These are phyloP conservation scores for Setipinna tenuifilis DNA, from an alignment of 2,797 vertebrate genomes.

Conservation along the genomic window DNA sequence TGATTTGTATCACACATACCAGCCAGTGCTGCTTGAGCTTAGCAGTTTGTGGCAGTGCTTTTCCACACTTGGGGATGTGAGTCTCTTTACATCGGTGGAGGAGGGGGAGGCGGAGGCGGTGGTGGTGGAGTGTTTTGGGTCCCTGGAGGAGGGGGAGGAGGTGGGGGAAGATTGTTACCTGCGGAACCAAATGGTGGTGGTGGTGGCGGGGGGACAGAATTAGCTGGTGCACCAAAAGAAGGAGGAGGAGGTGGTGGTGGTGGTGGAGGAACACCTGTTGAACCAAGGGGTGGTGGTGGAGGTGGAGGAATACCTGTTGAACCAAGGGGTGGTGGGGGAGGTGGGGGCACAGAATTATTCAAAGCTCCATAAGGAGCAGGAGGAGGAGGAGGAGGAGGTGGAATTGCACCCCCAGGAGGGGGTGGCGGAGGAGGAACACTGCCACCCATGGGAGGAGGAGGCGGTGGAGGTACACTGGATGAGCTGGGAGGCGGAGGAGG, in stretches of 20 bases:
- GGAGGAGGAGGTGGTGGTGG: slow-evolving; percentile 49
- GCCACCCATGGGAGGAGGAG: slow-evolving; percentile 23
- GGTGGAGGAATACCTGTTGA: slow-evolving; percentile 41
- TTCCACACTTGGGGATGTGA: neutral
- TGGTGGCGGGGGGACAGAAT: slow-evolving; percentile 44
- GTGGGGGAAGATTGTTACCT: slow-evolving; percentile 46
- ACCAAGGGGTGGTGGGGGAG: neutral
- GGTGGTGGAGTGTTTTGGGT: slow-evolving; percentile 39
- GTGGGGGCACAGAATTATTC: neutral
- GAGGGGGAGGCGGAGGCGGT: slow-evolving; percentile 34
- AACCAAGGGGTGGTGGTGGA: slow-evolving; percentile 13
- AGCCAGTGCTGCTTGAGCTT: no score
- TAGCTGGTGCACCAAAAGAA: slow-evolving; percentile 47
- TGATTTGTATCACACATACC: no score
- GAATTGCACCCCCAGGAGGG: slow-evolving; percentile 30
- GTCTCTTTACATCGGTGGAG: slow-evolving; percentile 11
- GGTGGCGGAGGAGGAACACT: slow-evolving; percentile 18
- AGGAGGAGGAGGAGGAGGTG: slow-evolving; percentile 45
- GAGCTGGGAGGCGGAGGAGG: slow-evolving; percentile 29
- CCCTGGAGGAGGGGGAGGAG: slow-evolving; percentile 49
- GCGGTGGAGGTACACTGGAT: slow-evolving; percentile 17
- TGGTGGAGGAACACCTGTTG: slow-evolving; percentile 29
- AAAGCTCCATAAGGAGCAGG: neutral
- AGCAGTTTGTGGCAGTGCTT: no score
- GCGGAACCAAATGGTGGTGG: slow-evolving; percentile 24